Evolutionary conservation across 2,888 invertebrate species (phyloP), one percentile per base, ranked within the genome.

Genomic region (Eustalomyia histrio): DNA sequence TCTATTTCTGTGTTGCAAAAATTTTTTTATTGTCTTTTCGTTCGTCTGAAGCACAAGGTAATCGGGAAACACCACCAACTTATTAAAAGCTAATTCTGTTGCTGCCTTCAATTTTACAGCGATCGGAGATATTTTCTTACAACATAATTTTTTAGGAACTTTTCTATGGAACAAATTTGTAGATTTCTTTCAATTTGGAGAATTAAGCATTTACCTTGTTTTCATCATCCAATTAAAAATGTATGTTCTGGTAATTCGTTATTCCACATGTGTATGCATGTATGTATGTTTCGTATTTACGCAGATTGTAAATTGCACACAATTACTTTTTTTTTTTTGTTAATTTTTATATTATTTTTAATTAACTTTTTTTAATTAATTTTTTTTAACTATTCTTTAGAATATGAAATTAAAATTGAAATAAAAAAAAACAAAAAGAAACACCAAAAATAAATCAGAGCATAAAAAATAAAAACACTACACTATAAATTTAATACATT

Each of bases 381-480:
- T 39, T 64, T 69, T 63, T 33, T 39, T 52, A 55, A 29, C 47
- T 74, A 67, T 58, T 58, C 47, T 69, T 68, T 60, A 55, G 24
- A 29, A 64, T 67, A 73, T 60, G 72, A 68, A 76, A 68, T 55
- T 61, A 47, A 47, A 29, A 35, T 17, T 47, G 47, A 57, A 78
- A 60, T 60, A 18, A 58, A 65, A 47, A 39, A 39, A 10, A 39
- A 39, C 1, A 39, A 39, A 39, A 82, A 79, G 72, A 76, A 79
- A 80, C 79, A 72, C 73, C 71, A 78, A 74, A 78, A 82, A 76
- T 69, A 79, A 82, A 79, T 69, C 68, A 79, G 80, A 76, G 76
- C 76, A 83, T 76, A 76, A 80, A 79, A 68, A 61, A 63, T 24
- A 75, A 16, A 3, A 68, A 61, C 50, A 57, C 65, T 69, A 64